phyloP scores from a whole-genome alignment of 2,888 invertebrate genomes.

The Thysanoteuthis rhombus region DNA sequence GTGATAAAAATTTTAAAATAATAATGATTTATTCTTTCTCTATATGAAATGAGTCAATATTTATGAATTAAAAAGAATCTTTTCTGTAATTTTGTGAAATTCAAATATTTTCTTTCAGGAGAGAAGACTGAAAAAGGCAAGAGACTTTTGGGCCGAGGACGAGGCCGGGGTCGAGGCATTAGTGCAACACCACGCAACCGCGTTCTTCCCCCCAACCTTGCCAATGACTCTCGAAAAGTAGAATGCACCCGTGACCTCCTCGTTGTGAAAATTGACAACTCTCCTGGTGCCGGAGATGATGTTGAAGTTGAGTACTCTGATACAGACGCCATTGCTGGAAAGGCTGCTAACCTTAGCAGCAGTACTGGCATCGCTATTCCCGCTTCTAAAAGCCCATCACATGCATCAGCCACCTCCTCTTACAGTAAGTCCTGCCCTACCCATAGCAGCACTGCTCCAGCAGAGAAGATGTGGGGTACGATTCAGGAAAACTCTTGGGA shows the following conservation, averaged over 20 bases:
- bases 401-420: conserved; percentile 35
- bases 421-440: conserved; percentile 18
- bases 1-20: too few relatives aligned
- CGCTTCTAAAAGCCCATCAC: conserved; percentile 39
- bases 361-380: neutral
- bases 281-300: conserved; percentile 47
- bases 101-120: neutral
- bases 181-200: conserved; percentile 50
- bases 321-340: conserved; percentile 39
- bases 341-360: neutral
- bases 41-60: neutral
- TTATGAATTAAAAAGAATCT: neutral
- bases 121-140: conserved; percentile 1
- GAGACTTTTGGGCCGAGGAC: conserved; percentile 45
- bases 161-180: conserved; percentile 49
- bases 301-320: conserved; percentile 56
- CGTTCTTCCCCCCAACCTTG: conserved; percentile 36
- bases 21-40: too few relatives aligned
- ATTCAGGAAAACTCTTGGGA: conserved; percentile 37
- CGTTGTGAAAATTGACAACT: conserved; percentile 62
- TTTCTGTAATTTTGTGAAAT: neutral
- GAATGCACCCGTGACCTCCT: conserved; percentile 58
- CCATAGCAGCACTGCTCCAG: conserved; percentile 21
- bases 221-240: conserved; percentile 57
- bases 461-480: conserved; percentile 33